These are phyloP conservation scores for Pavo muticus DNA, from an alignment of 2,113 vertebrate species.

Conservation along the genomic window DNA sequence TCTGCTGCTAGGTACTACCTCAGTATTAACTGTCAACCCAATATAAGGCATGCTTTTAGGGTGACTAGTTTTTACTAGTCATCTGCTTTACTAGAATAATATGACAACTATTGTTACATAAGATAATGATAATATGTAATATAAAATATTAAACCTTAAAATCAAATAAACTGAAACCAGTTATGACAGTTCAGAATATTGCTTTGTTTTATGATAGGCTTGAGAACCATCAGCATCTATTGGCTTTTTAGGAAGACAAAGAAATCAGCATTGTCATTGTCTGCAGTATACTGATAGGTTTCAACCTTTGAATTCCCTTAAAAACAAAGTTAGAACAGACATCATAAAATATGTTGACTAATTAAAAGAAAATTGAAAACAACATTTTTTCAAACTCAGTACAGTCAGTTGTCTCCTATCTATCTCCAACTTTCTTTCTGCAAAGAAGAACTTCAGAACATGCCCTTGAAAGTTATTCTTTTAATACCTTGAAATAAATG, in stretches of 20 bases:
- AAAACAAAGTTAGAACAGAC: not conserved
- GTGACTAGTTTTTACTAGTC: not conserved
- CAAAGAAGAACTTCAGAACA: not conserved
- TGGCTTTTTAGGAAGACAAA: not conserved
- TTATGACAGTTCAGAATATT: not conserved
- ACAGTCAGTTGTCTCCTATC: not conserved
- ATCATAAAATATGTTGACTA: not conserved
- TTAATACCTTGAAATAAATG: not conserved
- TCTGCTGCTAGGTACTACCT: not conserved
- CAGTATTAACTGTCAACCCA: not conserved
- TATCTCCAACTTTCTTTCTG: not conserved
- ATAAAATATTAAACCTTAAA: not conserved
- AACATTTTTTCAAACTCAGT: not conserved
- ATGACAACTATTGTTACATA: not conserved
- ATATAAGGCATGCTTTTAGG: not conserved
- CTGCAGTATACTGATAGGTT: not conserved
- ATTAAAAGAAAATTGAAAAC: not conserved
- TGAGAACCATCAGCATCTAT: not conserved
- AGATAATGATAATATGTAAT: not conserved
- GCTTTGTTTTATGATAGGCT: not conserved
- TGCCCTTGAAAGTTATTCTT: not conserved
- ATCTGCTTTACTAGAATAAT: not conserved
- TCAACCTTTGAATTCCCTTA: not conserved
- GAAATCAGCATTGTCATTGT: not conserved
- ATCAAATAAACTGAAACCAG: not conserved